Evolutionary conservation across 2,113 vertebrate species (phyloP).

Genomic region (Carassius carassius): DNA sequence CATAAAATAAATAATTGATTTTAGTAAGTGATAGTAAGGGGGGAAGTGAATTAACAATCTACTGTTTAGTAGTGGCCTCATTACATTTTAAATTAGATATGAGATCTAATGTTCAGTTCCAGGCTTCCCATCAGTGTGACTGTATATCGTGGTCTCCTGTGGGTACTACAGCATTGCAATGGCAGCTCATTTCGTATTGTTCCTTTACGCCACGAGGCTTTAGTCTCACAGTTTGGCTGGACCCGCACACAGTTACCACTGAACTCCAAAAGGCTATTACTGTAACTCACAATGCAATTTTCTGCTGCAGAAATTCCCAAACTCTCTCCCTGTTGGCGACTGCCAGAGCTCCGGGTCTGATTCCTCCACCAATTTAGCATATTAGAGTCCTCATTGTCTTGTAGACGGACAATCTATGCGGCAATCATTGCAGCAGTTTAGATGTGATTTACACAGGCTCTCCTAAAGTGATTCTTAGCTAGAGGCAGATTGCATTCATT

Average conservation of each 20-base stretch:
- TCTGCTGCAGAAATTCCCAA: conserved; percentile 33
- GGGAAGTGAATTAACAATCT: conserved; percentile 55
- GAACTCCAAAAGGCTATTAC: conserved; percentile 34
- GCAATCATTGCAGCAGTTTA: conserved; percentile 36
- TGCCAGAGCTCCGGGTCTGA: not conserved
- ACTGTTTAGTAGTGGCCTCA: conserved; percentile 58
- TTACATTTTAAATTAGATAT: conserved; percentile 47
- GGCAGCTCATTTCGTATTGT: conserved; percentile 39
- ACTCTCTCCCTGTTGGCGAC: not conserved
- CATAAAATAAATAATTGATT: conserved; percentile 59
- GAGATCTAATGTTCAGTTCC: conserved; percentile 37
- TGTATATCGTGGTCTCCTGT: conserved; percentile 23
- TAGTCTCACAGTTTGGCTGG: conserved; percentile 1
- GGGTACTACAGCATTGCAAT: conserved; percentile 31
- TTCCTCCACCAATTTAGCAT: conserved; percentile 19
- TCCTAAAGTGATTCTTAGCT: conserved; percentile 34
- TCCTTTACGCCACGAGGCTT: not conserved
- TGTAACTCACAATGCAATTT: conserved; percentile 39
- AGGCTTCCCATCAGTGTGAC: not conserved
- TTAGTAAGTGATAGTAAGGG: conserved; percentile 33
- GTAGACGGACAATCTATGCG: conserved; percentile 30
- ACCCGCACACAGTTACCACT: not conserved
- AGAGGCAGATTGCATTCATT: conserved; percentile 49
- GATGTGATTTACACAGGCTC: conserved; percentile 35
- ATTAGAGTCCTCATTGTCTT: conserved; percentile 25